These are phyloP conservation scores for Pogonocichla stellata DNA, from an alignment of 2,113 vertebrate species.

Conservation along the genomic window DNA sequence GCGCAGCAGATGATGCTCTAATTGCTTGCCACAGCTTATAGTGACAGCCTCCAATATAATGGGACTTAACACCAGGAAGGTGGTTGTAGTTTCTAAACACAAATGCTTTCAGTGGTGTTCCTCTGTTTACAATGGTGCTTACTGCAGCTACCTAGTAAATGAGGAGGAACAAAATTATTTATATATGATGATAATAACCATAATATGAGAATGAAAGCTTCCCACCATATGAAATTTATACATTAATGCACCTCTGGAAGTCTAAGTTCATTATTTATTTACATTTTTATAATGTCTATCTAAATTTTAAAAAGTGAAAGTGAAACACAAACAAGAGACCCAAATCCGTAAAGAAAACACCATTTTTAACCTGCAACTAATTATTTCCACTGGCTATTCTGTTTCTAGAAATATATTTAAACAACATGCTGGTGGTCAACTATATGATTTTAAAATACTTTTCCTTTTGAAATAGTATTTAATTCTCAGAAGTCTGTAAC, in stretches of 20 bases:
- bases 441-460: not conserved
- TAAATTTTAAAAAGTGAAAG: not conserved
- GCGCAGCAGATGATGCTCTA: constrained; percentile 91
- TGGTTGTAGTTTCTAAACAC: constrained; percentile 96
- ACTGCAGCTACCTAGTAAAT: constrained; percentile 87
- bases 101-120: constrained; percentile 88
- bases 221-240: not conserved
- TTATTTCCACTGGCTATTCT: not conserved
- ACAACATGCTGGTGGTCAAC: not conserved
- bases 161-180: not conserved
- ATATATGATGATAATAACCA: not conserved
- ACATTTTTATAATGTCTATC: not conserved
- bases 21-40: constrained; percentile 96
- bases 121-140: constrained; percentile 92
- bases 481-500: not conserved
- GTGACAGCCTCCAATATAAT: constrained; percentile 90
- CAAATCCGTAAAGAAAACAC: not conserved
- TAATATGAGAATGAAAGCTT: not conserved
- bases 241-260: not conserved
- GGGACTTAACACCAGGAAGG: constrained; percentile 87
- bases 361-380: not conserved
- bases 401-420: not conserved
- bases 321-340: not conserved
- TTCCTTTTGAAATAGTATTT: not conserved
- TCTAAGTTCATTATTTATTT: not conserved